A percentile compares a stretch with the other conserved stretches of the same genome.
phyloP scores from a whole-genome alignment of 1,140 invertebrate genomes.

The Euwallacea fornicatus region DNA sequence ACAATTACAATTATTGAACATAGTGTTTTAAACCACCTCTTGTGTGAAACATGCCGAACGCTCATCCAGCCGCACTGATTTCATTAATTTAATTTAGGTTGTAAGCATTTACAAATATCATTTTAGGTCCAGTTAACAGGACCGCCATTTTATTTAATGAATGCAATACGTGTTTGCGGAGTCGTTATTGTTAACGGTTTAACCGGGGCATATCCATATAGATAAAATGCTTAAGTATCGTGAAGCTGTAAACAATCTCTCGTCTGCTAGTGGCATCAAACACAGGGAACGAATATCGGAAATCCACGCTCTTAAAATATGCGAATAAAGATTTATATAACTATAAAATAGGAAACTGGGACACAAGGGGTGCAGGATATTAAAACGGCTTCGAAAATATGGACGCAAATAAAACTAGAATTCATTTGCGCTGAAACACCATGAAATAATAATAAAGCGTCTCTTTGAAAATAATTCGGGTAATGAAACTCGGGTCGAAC shows the following conservation, averaged over 20 bases:
- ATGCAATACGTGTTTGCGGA: not conserved
- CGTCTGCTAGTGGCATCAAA: no score
- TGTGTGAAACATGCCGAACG: not conserved
- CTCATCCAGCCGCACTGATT: not conserved
- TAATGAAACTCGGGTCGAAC: not conserved
- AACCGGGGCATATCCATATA: no score
- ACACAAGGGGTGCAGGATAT: slow-evolving; percentile 18
- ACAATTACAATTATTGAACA: no score
- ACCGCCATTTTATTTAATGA: not conserved
- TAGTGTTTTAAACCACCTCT: not conserved
- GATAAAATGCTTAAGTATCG: no score
- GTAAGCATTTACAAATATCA: slow-evolving; percentile 15
- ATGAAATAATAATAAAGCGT: slow-evolving; percentile 27
- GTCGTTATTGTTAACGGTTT: not conserved
- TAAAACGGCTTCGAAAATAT: slow-evolving; percentile 29
- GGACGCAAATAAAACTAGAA: slow-evolving; percentile 25
- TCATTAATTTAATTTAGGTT: slow-evolving; percentile 12
- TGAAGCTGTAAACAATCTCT: no score
- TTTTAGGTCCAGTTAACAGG: slow-evolving; percentile 3
- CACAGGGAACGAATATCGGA: not conserved
- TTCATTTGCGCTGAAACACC: slow-evolving; percentile 22
- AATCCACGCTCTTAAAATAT: slow-evolving; percentile 11
- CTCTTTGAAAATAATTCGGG: slow-evolving; percentile 17
- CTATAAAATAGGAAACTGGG: slow-evolving; percentile 24
- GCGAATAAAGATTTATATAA: slow-evolving; percentile 19